A percentile compares a stretch with the other conserved stretches of the same genome.
These are phyloP conservation scores for Stenchaetothrips biformis DNA, from an alignment of 2,888 invertebrate genomes.

Conservation along the genomic window DNA sequence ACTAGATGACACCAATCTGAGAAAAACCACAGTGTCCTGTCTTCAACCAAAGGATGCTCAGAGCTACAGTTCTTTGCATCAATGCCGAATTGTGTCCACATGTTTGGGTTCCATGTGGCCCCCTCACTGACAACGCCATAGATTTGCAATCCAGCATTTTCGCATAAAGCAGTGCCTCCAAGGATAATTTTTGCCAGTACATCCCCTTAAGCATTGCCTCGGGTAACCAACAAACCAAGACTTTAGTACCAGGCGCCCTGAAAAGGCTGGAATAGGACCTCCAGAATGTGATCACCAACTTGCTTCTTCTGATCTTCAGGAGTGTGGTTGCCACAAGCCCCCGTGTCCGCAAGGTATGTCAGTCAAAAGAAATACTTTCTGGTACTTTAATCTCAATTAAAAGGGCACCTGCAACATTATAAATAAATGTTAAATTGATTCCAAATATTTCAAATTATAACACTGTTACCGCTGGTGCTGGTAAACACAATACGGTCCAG, in stretches of 20 bases:
- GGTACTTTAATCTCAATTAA: no score
- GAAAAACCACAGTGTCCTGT: constrained; percentile 24
- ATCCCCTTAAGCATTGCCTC: constrained; percentile 2
- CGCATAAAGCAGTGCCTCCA: constrained; percentile 26
- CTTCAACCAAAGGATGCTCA: constrained; percentile 26
- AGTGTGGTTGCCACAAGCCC: constrained; percentile 28
- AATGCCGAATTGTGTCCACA: constrained; percentile 30
- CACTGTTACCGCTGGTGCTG: no score
- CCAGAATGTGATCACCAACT: constrained; percentile 30
- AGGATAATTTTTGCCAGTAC: constrained; percentile 28
- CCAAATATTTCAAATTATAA: no score
- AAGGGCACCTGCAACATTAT: no score
- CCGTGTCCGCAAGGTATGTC: no score
- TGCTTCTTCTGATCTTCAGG: constrained; percentile 30
- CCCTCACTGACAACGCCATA: constrained; percentile 29
- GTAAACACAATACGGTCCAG: no score
- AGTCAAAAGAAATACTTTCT: no score
- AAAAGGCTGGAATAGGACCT: constrained; percentile 29
- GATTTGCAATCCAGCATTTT: constrained; percentile 23
- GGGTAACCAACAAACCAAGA: constrained; percentile 28
- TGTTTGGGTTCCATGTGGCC: constrained; percentile 27
- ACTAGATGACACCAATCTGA: constrained; percentile 27
- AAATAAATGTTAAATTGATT: no score
- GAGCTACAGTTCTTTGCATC: neutral
- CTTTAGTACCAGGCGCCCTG: constrained; percentile 29